Conservation (phyloP, 2,888 invertebrate genomes). For the Lagria hirta region DNA sequence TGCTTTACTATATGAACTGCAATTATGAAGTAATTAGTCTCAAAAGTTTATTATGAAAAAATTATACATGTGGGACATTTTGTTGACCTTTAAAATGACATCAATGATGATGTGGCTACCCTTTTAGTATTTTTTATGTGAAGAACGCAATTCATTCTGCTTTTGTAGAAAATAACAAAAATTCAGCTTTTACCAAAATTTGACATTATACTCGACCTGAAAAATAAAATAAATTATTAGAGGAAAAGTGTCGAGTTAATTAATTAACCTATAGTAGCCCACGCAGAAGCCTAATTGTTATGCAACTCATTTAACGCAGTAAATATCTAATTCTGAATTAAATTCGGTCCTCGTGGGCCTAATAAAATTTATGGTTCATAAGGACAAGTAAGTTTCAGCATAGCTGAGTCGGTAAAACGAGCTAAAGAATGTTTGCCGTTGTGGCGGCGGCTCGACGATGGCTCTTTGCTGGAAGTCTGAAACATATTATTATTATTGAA, state of each 20-base stretch:
- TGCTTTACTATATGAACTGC: too few species aligned
- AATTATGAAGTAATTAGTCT: too few species aligned
- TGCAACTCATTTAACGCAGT: slow-evolving; percentile 31
- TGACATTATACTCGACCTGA: too few species aligned
- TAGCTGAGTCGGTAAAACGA: slow-evolving; percentile 20
- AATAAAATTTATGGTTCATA: slow-evolving; percentile 32
- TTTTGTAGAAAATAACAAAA: background rate
- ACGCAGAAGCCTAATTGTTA: slow-evolving; percentile 27
- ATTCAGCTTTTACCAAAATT: slow-evolving; percentile 2
- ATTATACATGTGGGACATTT: slow-evolving; percentile 18
- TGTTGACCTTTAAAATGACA: slow-evolving; percentile 23
- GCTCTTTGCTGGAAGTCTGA: slow-evolving; percentile 16
- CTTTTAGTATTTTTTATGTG: slow-evolving; percentile 24
- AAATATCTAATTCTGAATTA: slow-evolving; percentile 30
- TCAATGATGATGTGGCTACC: slow-evolving; percentile 18
- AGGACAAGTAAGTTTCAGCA: slow-evolving; percentile 28
- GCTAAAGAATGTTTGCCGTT: slow-evolving; percentile 27
- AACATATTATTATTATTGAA: too few species aligned
- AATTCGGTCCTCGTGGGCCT: slow-evolving; percentile 27
- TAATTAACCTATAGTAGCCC: slow-evolving; percentile 20
- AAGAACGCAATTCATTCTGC: too few species aligned
- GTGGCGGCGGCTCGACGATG: slow-evolving; percentile 23
- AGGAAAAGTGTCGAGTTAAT: too few species aligned
- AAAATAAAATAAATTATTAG: slow-evolving; percentile 8
- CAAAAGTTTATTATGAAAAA: too few species aligned